Evolutionary conservation across 1,140 invertebrate genomes (phyloP).

Genomic region (Linepithema humile): DNA sequence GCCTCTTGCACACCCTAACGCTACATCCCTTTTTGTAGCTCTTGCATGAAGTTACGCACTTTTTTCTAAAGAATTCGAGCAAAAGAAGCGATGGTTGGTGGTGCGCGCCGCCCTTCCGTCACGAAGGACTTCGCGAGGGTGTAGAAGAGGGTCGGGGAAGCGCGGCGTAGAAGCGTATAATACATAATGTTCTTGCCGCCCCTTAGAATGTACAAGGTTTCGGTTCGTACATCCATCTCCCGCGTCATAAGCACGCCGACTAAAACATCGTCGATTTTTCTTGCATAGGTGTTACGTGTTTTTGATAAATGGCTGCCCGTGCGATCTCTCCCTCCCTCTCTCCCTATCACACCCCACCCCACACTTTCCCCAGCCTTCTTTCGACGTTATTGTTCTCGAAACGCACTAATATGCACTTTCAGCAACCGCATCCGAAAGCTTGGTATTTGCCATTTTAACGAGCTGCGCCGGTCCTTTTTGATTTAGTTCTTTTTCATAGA

Average conservation of each 20-base stretch:
- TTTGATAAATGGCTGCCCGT: constrained; percentile 73
- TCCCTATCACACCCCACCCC: too few relatives aligned
- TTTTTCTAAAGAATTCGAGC: constrained; percentile 45
- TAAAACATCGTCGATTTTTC: constrained; percentile 78
- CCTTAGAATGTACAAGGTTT: constrained; percentile 72
- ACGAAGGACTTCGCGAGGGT: constrained; percentile 56
- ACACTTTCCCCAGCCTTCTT: constrained; percentile 9
- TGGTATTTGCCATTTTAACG: constrained; percentile 15
- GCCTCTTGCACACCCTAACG: constrained; percentile 1
- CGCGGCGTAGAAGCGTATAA: constrained; percentile 66
- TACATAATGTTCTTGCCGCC: constrained; percentile 76
- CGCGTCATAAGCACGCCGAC: constrained; percentile 74
- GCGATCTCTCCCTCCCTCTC: neutral
- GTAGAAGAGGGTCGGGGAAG: neutral
- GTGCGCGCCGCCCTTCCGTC: constrained; percentile 58
- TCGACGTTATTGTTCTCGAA: constrained; percentile 33
- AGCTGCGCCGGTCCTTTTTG: neutral
- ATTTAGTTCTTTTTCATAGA: neutral
- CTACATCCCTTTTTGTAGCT: constrained; percentile 43
- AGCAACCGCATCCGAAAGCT: neutral
- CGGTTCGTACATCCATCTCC: constrained; percentile 76
- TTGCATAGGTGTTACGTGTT: constrained; percentile 77
- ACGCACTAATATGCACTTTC: constrained; percentile 30
- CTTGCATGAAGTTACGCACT: constrained; percentile 51
- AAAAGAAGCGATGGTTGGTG: constrained; percentile 37